Evolutionary conservation across 2,113 vertebrate species (phyloP).

Genomic region (Indicator indicator): DNA sequence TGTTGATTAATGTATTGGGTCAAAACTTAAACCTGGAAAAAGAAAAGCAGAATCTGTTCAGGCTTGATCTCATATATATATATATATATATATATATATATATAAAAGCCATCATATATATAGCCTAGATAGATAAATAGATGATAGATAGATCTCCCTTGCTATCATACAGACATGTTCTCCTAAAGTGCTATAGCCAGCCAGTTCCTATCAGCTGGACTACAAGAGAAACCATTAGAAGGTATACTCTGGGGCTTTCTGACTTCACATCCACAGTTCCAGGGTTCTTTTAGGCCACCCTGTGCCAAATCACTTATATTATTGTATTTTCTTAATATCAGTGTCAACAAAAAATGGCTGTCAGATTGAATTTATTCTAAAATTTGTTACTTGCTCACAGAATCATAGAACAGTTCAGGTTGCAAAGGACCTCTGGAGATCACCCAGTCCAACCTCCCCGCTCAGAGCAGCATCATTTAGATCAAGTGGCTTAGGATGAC

Average conservation of each 20-base stretch:
- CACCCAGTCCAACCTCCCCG: not conserved
- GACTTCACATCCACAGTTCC: fast-evolving
- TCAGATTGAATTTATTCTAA: not conserved
- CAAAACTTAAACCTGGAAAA: not conserved
- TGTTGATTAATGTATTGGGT: not conserved
- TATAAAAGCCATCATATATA: too few relatives aligned
- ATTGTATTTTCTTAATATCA: not conserved
- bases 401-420: not conserved
- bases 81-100: too few relatives aligned
- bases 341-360: not conserved
- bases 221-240: fast-evolving
- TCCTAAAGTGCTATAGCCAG: not conserved
- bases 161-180: not conserved
- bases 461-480: fast-evolving
- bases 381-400: not conserved
- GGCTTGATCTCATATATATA: not conserved
- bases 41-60: not conserved
- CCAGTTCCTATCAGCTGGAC: not conserved
- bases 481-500: not conserved
- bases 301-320: not conserved
- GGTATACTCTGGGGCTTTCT: not conserved
- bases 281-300: not conserved
- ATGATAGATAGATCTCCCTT: too few relatives aligned
- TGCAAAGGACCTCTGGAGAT: not conserved
- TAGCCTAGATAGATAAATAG: too few relatives aligned